Evolutionary conservation across 2,888 invertebrate genomes (phyloP).

Genomic region (Drosophila cognata): DNA sequence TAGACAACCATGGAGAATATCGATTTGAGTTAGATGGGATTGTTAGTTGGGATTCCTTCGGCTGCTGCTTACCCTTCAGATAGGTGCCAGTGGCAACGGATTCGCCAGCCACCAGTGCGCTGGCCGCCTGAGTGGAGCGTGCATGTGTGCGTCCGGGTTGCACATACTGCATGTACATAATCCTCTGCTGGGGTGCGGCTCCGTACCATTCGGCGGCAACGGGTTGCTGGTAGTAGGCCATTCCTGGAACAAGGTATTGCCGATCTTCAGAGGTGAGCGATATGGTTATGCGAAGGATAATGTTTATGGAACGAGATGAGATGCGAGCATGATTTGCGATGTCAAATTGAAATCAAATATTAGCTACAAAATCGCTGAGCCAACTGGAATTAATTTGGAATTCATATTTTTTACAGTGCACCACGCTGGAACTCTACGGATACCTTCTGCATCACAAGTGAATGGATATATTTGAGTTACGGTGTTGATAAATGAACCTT

Average conservation of each 20-base stretch:
- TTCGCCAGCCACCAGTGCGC: slow-evolving; percentile 84
- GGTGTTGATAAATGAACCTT: background rate
- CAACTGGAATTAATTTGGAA: background rate
- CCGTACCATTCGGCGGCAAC: slow-evolving; percentile 81
- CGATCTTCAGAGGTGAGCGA: slow-evolving; percentile 60
- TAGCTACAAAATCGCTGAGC: background rate
- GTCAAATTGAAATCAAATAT: background rate
- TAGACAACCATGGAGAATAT: slow-evolving; percentile 42
- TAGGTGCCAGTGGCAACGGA: slow-evolving; percentile 83
- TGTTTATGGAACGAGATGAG: slow-evolving; percentile 14
- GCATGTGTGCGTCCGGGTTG: slow-evolving; percentile 81
- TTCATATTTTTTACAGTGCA: background rate
- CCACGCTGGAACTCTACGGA: background rate
- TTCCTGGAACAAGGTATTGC: slow-evolving; percentile 74
- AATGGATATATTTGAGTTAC: background rate
- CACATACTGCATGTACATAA: slow-evolving; percentile 84
- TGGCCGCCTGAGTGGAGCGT: slow-evolving; percentile 82
- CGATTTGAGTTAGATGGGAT: slow-evolving; percentile 24
- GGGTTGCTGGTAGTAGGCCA: slow-evolving; percentile 83
- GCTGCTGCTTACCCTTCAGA: slow-evolving; percentile 80
- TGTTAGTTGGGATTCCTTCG: slow-evolving; percentile 15
- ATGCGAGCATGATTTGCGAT: background rate
- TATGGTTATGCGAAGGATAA: slow-evolving; percentile 3
- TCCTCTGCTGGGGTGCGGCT: slow-evolving; percentile 71
- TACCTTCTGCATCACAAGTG: background rate